Percentiles rank a stretch among this genome's conserved stretches.
Evolutionary conservation across 2,113 vertebrate genomes (phyloP).

Genomic region (Bufo bufo): DNA sequence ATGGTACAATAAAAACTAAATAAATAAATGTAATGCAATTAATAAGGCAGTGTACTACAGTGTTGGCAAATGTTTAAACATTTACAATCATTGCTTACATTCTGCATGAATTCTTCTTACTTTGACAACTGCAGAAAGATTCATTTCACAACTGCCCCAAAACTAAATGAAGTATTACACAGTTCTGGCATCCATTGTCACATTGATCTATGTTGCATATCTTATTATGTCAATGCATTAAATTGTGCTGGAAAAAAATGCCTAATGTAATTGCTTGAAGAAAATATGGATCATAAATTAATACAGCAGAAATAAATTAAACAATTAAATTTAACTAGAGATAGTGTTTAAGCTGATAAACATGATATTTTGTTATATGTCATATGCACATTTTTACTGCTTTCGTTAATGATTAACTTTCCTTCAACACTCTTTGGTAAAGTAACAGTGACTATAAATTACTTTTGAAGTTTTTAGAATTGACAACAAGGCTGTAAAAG

Average conservation of each 20-base stretch:
- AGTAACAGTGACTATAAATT: neutral
- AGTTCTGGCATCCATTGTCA: constrained; percentile 5
- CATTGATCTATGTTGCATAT: constrained; percentile 29
- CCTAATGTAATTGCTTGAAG: constrained; percentile 53
- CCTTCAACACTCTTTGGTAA: neutral
- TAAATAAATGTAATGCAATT: neutral
- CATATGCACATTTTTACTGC: constrained; percentile 25
- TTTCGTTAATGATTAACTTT: constrained; percentile 1
- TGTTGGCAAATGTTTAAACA: neutral
- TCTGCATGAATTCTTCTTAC: neutral
- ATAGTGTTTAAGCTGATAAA: neutral
- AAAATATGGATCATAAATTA: constrained; percentile 50
- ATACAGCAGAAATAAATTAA: constrained; percentile 25
- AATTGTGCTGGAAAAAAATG: constrained; percentile 28
- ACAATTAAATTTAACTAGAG: constrained; percentile 17
- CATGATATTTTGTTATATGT: constrained; percentile 12
- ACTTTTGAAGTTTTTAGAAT: neutral
- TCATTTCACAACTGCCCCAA: constrained; percentile 22
- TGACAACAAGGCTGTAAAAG: neutral
- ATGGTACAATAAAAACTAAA: no score
- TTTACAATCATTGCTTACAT: neutral
- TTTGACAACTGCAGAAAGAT: constrained; percentile 9
- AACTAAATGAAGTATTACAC: constrained; percentile 2
- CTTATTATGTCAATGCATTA: constrained; percentile 45
- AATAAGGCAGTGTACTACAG: neutral